phyloP scores from a whole-genome alignment of 1,140 invertebrate species.

The Belonocnema kinseyi region DNA sequence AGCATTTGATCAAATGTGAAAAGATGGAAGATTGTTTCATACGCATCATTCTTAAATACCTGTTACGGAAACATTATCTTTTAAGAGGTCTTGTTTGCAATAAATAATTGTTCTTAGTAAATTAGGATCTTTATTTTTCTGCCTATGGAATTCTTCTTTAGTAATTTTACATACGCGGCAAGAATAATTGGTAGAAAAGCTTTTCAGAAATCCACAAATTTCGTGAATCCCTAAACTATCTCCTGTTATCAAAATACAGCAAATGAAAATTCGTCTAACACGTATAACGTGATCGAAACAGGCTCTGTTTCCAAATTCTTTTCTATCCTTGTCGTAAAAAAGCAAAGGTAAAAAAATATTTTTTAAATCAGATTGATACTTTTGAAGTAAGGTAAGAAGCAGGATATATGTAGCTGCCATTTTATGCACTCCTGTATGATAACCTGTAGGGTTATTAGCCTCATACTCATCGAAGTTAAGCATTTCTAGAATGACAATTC shows the following conservation, averaged over 20 bases:
- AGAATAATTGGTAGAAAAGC: not conserved
- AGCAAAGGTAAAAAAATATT: too few relatives aligned
- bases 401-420: too few relatives aligned
- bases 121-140: not conserved
- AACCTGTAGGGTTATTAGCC: too few relatives aligned
- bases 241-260: not conserved
- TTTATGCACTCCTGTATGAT: too few relatives aligned
- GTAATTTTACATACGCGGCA: not conserved
- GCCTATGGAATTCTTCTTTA: not conserved
- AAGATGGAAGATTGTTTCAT: not conserved
- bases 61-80: not conserved
- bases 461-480: too few relatives aligned
- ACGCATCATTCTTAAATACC: not conserved
- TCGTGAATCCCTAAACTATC: constrained; percentile 1
- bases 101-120: not conserved
- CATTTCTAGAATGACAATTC: too few relatives aligned
- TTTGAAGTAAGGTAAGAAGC: too few relatives aligned
- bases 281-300: too few relatives aligned
- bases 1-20: not conserved
- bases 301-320: too few relatives aligned
- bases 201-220: not conserved
- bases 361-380: too few relatives aligned
- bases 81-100: not conserved
- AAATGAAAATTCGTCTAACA: not conserved
- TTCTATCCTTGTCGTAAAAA: too few relatives aligned